Evolutionary conservation across 2,113 vertebrate species (phyloP), one percentile per base, ranked within the genome.

Genomic region (Centropus bengalensis): DNA sequence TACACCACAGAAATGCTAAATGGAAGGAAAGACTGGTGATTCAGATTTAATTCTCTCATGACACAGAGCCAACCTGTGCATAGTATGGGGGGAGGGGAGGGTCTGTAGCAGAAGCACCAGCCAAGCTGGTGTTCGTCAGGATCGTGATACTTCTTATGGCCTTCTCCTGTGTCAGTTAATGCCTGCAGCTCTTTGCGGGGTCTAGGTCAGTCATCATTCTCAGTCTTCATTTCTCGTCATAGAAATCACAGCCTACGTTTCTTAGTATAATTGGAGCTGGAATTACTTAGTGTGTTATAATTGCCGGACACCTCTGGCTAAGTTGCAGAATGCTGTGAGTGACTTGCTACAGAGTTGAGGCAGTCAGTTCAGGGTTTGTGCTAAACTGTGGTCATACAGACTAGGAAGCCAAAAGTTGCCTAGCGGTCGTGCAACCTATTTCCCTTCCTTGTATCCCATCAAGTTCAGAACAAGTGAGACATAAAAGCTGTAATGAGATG

Each of bases 141-240:
- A 10, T 23, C 36, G 27, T 1, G 0, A 19, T 63, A 22, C 42
- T 52, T 38, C 22, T 44, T 63, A 54, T 0, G 2, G 76, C 33
- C 36, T 86, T 69, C 23, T 45, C 49, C 56, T 58, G n/a, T 42
- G 33, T 26, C 32, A 45, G 20, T 22, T 21, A n/a, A 8, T 40
- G 8, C 36, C 40, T 59, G 38, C 58, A 89, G 22, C 32, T 36
- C 20, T 28, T 22, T 59, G 28, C 38, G 30, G 28, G 28, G 17
- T 18, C 14, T 28, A 33, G 27, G 60, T 84, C 58, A 49, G 0
- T 17, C 55, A 67, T 4, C 3, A 20, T 54, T 7, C 30, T 77
- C 15, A 36, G 7, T 36, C 36, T 36, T 36, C 36, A 36, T 36
- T 36, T 36, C 36, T 36, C 36, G 9, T 36, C 36, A 36, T 47